Evolutionary conservation across 2,888 invertebrate species (phyloP).

Genomic region (Marasmarcha lunaedactyla): DNA sequence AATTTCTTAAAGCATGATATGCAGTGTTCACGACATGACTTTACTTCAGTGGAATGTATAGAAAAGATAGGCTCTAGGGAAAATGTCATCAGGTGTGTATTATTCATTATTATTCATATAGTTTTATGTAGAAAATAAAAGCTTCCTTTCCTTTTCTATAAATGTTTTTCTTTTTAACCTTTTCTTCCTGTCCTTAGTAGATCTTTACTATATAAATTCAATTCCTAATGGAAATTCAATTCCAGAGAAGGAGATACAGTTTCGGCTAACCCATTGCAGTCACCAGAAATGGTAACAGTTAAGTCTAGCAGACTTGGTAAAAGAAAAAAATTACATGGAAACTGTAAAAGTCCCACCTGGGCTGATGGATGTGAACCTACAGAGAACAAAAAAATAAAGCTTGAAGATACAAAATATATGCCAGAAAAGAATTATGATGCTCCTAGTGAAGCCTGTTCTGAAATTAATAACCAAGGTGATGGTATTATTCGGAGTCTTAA

Average conservation of each 20-base stretch:
- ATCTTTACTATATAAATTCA: conserved; percentile 6
- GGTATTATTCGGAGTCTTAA: conserved; percentile 27
- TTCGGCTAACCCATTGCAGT: conserved; percentile 32
- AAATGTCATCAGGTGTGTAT: conserved; percentile 34
- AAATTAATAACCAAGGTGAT: conserved; percentile 43
- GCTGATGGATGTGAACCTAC: conserved; percentile 43
- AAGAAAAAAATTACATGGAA: conserved; percentile 32
- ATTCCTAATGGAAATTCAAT: conserved; percentile 15
- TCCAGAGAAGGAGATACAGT: conserved; percentile 39
- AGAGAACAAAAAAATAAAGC: conserved; percentile 32
- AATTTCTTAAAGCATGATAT: conserved; percentile 68
- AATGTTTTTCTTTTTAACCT: conserved; percentile 8
- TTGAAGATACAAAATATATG: conserved; percentile 14
- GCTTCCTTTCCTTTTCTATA: conserved; percentile 9
- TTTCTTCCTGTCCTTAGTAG: conserved; percentile 1
- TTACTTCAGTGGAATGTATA: conserved; percentile 51
- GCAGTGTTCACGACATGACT: conserved; percentile 60
- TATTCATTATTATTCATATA: background rate
- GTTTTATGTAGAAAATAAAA: conserved; percentile 5
- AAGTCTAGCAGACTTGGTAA: conserved; percentile 28
- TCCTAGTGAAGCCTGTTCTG: conserved; percentile 23
- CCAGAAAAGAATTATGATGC: conserved; percentile 25
- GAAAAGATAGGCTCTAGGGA: conserved; percentile 41
- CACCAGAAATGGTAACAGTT: conserved; percentile 32
- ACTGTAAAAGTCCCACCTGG: conserved; percentile 52